Percentiles rank a stretch among this genome's conserved stretches.
Evolutionary conservation across 2,888 invertebrate genomes (phyloP).

Genomic region (Trissolcus japonicus): DNA sequence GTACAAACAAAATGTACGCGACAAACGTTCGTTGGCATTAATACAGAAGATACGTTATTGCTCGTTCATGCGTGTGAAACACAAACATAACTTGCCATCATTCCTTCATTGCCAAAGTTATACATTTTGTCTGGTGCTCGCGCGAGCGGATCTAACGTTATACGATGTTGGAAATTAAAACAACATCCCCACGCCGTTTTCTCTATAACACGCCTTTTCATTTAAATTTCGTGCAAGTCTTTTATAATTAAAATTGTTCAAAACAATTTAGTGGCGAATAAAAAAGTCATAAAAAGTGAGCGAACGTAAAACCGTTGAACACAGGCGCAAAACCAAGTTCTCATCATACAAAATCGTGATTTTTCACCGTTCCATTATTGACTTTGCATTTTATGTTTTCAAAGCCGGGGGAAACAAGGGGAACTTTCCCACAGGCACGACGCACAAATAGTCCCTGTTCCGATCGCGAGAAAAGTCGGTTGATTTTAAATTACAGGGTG

Average conservation of each 20-base stretch:
- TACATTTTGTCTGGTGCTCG: conserved; percentile 5
- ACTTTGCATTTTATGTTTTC: conserved; percentile 12
- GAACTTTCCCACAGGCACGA: conserved; percentile 28
- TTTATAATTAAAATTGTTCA: too few relatives aligned
- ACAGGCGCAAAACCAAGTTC: too few relatives aligned
- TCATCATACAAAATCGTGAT: neutral
- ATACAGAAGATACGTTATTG: conserved; percentile 12
- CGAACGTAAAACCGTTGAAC: too few relatives aligned
- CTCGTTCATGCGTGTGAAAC: conserved; percentile 27
- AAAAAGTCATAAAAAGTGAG: neutral
- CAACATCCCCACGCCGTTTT: too few relatives aligned
- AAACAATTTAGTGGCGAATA: too few relatives aligned
- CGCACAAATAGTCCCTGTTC: conserved; percentile 16
- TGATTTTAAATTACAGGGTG: conserved; percentile 34
- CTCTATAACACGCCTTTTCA: too few relatives aligned
- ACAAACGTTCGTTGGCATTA: conserved; percentile 5
- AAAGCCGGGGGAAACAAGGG: neutral
- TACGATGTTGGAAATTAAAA: too few relatives aligned
- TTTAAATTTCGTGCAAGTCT: too few relatives aligned
- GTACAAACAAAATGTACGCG: conserved; percentile 18
- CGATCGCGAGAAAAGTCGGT: conserved; percentile 20
- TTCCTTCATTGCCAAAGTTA: conserved; percentile 28
- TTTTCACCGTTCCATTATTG: conserved; percentile 19
- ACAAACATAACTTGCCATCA: conserved; percentile 22
- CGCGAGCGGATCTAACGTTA: neutral